Conservation (phyloP, 2,113 vertebrate genomes). For the Chroicocephalus ridibundus region DNA sequence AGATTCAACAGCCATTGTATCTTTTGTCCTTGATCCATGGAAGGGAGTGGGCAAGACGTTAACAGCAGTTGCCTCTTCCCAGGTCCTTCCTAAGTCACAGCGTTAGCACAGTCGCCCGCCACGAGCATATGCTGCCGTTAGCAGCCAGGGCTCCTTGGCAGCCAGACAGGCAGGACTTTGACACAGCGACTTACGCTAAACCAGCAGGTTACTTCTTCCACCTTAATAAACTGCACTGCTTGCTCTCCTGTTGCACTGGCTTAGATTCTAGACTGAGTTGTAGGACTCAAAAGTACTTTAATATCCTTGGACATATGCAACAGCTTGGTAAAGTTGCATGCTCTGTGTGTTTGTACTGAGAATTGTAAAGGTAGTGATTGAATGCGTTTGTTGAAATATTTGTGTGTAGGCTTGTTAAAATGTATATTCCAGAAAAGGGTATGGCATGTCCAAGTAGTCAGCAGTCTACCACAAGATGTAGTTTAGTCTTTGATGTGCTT, state of each 20-base stretch:
- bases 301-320: not conserved
- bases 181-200: not conserved
- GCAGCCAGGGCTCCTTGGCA: not conserved
- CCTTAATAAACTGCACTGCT: not conserved
- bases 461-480: not conserved
- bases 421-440: not conserved
- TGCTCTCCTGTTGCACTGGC: not conserved
- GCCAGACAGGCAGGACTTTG: not conserved
- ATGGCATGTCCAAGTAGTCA: not conserved
- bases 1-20: not conserved
- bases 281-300: not conserved
- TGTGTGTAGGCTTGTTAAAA: not conserved
- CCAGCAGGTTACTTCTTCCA: not conserved
- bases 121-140: not conserved
- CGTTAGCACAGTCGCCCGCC: rapidly evolving
- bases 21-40: not conserved
- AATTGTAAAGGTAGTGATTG: not conserved
- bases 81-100: not conserved
- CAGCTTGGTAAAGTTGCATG: not conserved
- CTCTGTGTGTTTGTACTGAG: not conserved
- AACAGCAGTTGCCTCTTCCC: not conserved
- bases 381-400: not conserved
- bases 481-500: not conserved
- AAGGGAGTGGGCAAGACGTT: not conserved
- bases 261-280: not conserved